Conservation (phyloP, 2,113 vertebrate species). For the Bungarus multicinctus region DNA sequence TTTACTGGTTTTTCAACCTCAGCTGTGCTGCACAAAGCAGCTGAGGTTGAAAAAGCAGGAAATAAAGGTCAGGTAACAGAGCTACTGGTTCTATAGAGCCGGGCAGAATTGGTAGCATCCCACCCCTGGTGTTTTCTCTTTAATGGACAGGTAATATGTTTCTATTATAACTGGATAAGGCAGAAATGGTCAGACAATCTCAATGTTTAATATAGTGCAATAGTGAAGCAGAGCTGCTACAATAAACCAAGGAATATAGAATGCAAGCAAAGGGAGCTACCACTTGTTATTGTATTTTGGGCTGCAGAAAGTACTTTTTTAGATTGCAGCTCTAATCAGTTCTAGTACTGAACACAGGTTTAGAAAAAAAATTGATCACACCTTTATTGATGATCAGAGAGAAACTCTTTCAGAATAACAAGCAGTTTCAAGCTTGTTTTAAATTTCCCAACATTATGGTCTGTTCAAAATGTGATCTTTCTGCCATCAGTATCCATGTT, state of each 20-base stretch:
- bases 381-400: neutral
- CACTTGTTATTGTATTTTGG: neutral
- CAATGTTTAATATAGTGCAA: neutral
- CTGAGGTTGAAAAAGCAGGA: too few species aligned
- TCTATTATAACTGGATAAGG: neutral
- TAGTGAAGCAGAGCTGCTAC: neutral
- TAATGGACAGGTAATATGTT: neutral
- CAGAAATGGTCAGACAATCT: neutral
- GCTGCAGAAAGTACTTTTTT: neutral
- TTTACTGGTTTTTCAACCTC: too few species aligned
- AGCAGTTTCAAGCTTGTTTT: neutral
- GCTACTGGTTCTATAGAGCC: too few species aligned
- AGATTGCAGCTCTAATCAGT: neutral
- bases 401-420: neutral
- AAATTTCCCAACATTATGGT: neutral
- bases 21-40: too few species aligned
- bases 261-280: neutral
- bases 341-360: neutral
- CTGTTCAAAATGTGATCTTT: neutral
- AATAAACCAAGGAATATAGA: neutral
- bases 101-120: too few species aligned
- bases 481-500: neutral
- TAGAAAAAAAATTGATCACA: neutral
- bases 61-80: too few species aligned
- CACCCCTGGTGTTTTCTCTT: neutral